These are phyloP conservation scores for Sinelater perroti DNA, from an alignment of 2,888 invertebrate genomes.

Conservation along the genomic window DNA sequence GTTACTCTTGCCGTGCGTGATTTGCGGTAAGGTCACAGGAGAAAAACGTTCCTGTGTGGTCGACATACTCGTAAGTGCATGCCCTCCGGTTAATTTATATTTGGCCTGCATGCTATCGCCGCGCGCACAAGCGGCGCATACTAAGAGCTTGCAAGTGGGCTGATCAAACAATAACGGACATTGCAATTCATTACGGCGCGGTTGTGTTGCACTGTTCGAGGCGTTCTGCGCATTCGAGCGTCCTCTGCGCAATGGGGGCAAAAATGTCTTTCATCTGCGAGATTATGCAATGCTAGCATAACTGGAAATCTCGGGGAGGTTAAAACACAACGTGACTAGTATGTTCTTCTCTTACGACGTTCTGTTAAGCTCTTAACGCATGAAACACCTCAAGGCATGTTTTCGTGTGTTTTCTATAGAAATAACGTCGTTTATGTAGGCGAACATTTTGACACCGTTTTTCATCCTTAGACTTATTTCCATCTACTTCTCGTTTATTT, in stretches of 20 bases:
- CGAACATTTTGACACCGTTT: too few species aligned
- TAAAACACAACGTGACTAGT: too few species aligned
- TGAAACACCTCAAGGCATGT: too few species aligned
- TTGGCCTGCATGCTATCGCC: constrained; percentile 17
- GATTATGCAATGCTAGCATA: too few species aligned
- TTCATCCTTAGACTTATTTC: too few species aligned
- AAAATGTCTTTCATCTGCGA: too few species aligned
- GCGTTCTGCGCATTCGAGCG: neutral
- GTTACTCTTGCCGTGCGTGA: neutral
- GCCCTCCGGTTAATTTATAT: constrained; percentile 13
- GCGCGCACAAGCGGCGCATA: constrained; percentile 2
- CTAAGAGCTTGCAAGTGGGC: constrained; percentile 16
- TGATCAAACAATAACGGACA: constrained; percentile 19
- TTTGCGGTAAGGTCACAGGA: neutral
- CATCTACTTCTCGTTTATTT: too few species aligned
- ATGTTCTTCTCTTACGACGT: too few species aligned
- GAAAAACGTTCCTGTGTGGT: constrained; percentile 7
- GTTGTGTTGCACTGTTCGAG: neutral
- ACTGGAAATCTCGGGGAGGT: too few species aligned
- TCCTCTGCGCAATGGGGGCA: neutral
- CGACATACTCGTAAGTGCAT: neutral
- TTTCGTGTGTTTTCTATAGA: too few species aligned
- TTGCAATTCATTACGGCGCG: neutral
- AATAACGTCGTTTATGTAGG: too few species aligned
- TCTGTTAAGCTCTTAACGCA: too few species aligned